Evolutionary conservation across 2,888 invertebrate genomes (phyloP).

Genomic region (Andrena bicolor): DNA sequence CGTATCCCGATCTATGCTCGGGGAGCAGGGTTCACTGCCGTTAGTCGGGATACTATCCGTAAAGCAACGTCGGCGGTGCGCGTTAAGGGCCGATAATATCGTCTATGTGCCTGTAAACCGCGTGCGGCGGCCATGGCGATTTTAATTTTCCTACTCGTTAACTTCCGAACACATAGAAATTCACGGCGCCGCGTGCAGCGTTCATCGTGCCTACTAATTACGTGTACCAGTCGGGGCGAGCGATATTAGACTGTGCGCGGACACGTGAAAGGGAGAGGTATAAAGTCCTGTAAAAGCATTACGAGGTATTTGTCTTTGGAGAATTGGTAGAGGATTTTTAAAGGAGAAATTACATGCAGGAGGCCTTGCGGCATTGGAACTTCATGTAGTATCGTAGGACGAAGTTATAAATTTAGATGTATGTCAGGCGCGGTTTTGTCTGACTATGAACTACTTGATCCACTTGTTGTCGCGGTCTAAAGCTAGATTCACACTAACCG

Average conservation of each 20-base stretch:
- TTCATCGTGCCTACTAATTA: slow-evolving; percentile 57
- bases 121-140: slow-evolving; percentile 56
- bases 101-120: slow-evolving; percentile 53
- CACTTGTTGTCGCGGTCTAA: background rate
- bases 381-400: slow-evolving; percentile 1
- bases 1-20: slow-evolving; percentile 47
- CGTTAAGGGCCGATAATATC: slow-evolving; percentile 67
- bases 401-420: background rate
- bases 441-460: background rate
- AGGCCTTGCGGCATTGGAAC: slow-evolving; percentile 5
- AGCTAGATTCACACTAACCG: no score
- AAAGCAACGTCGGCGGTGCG: slow-evolving; percentile 41
- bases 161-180: slow-evolving; percentile 55
- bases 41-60: slow-evolving; percentile 45
- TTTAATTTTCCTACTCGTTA: slow-evolving; percentile 71
- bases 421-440: no score
- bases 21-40: slow-evolving; percentile 49
- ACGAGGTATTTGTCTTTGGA: background rate
- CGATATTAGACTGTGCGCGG: slow-evolving; percentile 9
- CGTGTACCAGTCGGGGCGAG: slow-evolving; percentile 14
- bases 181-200: slow-evolving; percentile 39
- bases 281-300: slow-evolving; percentile 17
- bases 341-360: slow-evolving; percentile 18
- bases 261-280: background rate
- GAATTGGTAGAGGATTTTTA: background rate